phyloP scores from a whole-genome alignment of 2,113 vertebrate genomes.

The Stigmatopora argus region DNA sequence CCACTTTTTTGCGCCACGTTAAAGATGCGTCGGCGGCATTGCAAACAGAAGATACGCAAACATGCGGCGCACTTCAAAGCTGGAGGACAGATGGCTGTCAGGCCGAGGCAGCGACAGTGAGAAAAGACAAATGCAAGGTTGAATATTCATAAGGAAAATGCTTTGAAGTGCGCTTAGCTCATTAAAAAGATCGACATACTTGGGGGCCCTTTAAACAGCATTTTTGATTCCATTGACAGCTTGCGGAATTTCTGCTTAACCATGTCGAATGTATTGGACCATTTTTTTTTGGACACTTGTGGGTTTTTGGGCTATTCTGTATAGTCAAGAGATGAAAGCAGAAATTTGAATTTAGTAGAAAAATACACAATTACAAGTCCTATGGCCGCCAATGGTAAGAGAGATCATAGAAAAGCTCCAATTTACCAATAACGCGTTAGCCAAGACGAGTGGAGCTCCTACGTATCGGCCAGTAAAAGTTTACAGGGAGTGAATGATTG shows the following conservation, averaged over 20 bases:
- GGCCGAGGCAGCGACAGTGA: neutral
- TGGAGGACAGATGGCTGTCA: conserved; percentile 60
- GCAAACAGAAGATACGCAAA: conserved; percentile 45
- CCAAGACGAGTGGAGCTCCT: conserved; percentile 25
- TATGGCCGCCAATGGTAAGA: neutral
- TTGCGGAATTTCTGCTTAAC: conserved; percentile 25
- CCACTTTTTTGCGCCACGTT: conserved; percentile 28
- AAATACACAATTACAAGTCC: neutral
- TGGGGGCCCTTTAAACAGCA: conserved; percentile 33
- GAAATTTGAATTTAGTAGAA: neutral
- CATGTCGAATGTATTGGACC: conserved; percentile 20
- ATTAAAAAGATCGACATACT: conserved; percentile 61
- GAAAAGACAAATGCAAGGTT: conserved; percentile 37
- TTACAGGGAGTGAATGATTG: neutral
- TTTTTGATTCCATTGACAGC: conserved; percentile 40
- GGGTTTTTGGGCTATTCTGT: too few relatives aligned
- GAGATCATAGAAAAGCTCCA: conserved; percentile 17
- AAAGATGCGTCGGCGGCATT: conserved; percentile 25
- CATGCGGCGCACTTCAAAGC: conserved; percentile 64
- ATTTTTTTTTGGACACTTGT: neutral
- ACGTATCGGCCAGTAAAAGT: conserved; percentile 6
- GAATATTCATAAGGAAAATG: conserved; percentile 60
- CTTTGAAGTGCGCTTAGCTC: conserved; percentile 66
- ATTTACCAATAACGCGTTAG: conserved; percentile 13
- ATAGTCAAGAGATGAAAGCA: too few relatives aligned